Evolutionary conservation across 2,888 invertebrate species (phyloP), one percentile per base, ranked within the genome.

Genomic region (Tricholauxania praeusta): DNA sequence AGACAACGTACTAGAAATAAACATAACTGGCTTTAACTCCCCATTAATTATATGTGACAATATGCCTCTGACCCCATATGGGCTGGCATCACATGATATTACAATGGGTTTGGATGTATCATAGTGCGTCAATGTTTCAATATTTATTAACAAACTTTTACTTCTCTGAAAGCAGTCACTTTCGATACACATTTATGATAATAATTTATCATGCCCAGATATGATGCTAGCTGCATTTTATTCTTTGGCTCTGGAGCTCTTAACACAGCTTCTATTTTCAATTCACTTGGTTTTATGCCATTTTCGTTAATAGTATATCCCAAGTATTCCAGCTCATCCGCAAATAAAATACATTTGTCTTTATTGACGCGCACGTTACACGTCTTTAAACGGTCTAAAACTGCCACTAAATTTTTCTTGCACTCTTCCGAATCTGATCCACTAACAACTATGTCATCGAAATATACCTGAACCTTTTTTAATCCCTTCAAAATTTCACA

Each of bases 341-440:
- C 2, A 68, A n/a, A 71, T 62, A 72, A 69, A 12, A 65, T 49
- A 19, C 74, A 71, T 66, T 72, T 74, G 6, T 66, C 49, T 32
- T 51, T 57, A 59, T 71, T 75, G 6, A 71, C 32, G 52, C 59
- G 62, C 17, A 72, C 64, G 52, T 72, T 67, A 49, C 15, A 71
- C 19, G 71, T 59, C 10, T 47, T 17, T 14, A 75, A 60, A 52
- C 59, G 67, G 5, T 71, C 64, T 15, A 75, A 39, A 6, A 63
- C 60, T 12, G 14, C 8, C 5, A 1, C 32, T 12, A 73, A 63
- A 12, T 65, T 72, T 12, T 3, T 52, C 39, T 67, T 55, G 48
- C 62, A 63, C 49, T 74, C 70, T 12, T 51, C 12, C 2, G 53
- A 7, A 22, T 53, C 19, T 12, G 12, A 48, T 8, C 74, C 72